phyloP scores from a whole-genome alignment of 2,113 vertebrate genomes.

The Pteropus alecto region DNA sequence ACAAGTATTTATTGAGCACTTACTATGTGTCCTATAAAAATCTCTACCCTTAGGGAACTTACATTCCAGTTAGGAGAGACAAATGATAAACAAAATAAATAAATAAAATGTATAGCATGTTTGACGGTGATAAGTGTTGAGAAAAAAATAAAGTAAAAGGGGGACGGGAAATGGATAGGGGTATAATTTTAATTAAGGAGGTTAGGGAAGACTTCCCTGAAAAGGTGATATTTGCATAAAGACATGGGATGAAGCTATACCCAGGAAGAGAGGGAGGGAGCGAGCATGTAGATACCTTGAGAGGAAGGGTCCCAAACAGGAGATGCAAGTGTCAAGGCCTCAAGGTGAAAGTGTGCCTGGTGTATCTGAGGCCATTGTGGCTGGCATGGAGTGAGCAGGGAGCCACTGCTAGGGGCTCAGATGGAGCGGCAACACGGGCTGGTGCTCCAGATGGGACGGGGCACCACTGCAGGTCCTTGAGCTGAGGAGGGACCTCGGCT shows the following conservation, averaged over 20 bases:
- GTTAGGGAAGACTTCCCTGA: background rate
- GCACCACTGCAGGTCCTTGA: rapidly evolving
- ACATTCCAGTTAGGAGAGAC: background rate
- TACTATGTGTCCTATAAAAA: background rate
- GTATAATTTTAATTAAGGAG: background rate
- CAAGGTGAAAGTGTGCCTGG: too few species aligned
- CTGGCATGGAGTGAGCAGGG: background rate
- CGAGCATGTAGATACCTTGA: rapidly evolving
- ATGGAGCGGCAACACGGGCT: background rate
- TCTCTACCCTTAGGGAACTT: background rate
- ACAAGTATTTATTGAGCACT: background rate
- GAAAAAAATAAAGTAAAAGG: background rate
- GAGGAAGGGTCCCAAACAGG: background rate
- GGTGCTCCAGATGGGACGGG: background rate
- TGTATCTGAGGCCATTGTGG: background rate
- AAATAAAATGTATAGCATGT: background rate
- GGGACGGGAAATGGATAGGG: background rate
- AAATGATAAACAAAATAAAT: background rate
- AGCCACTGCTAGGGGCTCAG: background rate
- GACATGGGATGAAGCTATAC: background rate
- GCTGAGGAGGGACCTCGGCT: background rate
- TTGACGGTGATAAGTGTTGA: background rate
- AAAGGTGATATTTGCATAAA: background rate
- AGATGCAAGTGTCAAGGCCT: background rate
- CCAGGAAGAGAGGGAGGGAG: background rate